These are phyloP conservation scores for Psilopogon haemacephalus DNA, from an alignment of 2,113 vertebrate genomes.

Conservation along the genomic window DNA sequence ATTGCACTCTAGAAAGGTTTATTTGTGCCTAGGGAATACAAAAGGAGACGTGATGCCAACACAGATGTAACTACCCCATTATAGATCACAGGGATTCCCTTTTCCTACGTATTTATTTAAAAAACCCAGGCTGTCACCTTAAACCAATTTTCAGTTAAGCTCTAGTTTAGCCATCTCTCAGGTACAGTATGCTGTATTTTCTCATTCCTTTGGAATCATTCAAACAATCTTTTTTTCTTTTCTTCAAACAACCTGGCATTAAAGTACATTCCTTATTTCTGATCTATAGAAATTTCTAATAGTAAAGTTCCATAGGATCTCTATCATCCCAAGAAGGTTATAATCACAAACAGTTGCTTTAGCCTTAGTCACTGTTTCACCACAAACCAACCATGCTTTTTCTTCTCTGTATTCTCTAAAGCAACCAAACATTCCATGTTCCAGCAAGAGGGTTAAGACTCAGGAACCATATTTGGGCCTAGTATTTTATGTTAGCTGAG, in stretches of 20 bases:
- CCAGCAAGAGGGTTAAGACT: not conserved
- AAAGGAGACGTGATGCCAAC: not conserved
- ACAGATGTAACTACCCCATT: not conserved
- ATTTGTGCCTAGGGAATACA: not conserved
- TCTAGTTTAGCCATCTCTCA: not conserved
- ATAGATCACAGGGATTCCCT: not conserved
- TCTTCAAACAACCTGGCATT: not conserved
- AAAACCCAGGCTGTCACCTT: fast-evolving
- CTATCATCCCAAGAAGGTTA: not conserved
- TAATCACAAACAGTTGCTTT: not conserved
- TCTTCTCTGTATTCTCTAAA: not conserved
- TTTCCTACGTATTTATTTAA: not conserved
- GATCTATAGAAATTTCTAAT: not conserved
- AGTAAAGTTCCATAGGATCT: not conserved
- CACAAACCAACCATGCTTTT: not conserved
- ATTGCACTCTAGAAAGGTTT: not conserved
- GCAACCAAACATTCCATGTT: not conserved
- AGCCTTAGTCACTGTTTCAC: not conserved
- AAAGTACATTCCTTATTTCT: not conserved
- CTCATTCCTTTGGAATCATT: not conserved
- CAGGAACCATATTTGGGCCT: not conserved
- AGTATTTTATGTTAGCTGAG: not conserved
- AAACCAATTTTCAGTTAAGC: not conserved
- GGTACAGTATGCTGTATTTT: not conserved
- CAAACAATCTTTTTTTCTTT: not conserved